Evolutionary conservation across 2,888 invertebrate species (phyloP).

Genomic region (Caenorhabditis wallacei): DNA sequence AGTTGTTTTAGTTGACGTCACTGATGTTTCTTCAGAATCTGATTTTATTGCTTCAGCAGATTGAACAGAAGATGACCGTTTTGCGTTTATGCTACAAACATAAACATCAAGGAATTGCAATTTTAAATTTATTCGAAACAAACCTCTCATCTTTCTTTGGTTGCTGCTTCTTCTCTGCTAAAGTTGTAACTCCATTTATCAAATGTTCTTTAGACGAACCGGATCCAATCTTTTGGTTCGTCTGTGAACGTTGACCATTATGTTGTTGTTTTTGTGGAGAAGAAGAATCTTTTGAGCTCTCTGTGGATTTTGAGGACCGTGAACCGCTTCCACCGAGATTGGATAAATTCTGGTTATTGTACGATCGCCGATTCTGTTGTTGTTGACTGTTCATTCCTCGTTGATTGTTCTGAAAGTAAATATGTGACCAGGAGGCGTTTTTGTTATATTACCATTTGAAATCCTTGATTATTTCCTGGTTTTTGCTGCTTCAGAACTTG

Average conservation of each 20-base stretch:
- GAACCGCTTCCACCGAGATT: conserved; percentile 7
- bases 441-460: conserved; percentile 17
- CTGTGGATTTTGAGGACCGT: conserved; percentile 18
- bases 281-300: conserved; percentile 15
- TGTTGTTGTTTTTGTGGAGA: not conserved
- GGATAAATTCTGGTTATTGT: conserved; percentile 13
- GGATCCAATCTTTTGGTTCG: not conserved
- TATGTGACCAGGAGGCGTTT: too few relatives aligned
- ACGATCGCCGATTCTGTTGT: conserved; percentile 24
- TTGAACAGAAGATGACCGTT: conserved; percentile 15
- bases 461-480: conserved; percentile 19
- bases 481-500: conserved; percentile 8
- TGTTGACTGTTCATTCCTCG: not conserved
- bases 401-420: conserved; percentile 18
- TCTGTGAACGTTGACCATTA: conserved; percentile 8
- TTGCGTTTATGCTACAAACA: conserved; percentile 22
- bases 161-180: conserved; percentile 17
- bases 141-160: conserved; percentile 15
- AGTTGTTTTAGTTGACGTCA: conserved; percentile 2
- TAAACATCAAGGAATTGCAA: not conserved
- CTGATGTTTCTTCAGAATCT: not conserved
- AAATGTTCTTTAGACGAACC: conserved; percentile 33
- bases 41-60: conserved; percentile 8
- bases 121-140: not conserved
- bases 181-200: not conserved